Evolutionary conservation across 2,113 vertebrate species (phyloP).

Genomic region (Bos indicus): DNA sequence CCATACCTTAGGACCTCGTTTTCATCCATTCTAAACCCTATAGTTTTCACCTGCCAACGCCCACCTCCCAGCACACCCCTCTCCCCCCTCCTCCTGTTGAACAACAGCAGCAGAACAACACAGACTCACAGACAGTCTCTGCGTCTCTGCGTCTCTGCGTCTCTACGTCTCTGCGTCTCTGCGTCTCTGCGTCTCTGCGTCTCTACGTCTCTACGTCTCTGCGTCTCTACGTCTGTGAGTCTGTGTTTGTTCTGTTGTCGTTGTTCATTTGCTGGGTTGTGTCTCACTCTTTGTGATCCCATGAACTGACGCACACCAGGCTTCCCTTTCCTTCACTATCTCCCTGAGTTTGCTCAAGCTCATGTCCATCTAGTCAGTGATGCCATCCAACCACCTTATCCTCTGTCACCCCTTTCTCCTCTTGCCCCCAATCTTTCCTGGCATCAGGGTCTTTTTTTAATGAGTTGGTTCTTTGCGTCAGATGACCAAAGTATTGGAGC

Average conservation of each 20-base stretch:
- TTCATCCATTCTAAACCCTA: accelerated
- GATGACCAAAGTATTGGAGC: background rate
- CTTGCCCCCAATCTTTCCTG: background rate
- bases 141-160: no score
- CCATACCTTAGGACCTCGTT: accelerated
- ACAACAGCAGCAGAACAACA: no score
- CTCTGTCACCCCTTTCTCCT: background rate
- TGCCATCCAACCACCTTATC: background rate
- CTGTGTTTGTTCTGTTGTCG: background rate
- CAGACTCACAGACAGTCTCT: no score
- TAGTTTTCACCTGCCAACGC: accelerated
- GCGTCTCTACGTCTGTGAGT: background rate
- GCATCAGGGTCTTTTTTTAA: background rate
- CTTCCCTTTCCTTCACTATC: background rate
- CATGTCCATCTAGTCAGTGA: background rate
- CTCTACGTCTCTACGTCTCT: no score
- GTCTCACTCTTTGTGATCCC: background rate
- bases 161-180: no score
- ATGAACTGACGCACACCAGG: background rate
- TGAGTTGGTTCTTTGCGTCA: background rate
- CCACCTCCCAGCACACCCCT: background rate
- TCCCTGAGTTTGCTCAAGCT: background rate
- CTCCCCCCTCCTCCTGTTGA: background rate
- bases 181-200: no score
- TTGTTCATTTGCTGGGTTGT: background rate